A percentile compares a stretch with the other conserved stretches of the same genome.
Conservation (phyloP, 2,797 vertebrate genomes). For the Coracias cyanogaster region DNA sequence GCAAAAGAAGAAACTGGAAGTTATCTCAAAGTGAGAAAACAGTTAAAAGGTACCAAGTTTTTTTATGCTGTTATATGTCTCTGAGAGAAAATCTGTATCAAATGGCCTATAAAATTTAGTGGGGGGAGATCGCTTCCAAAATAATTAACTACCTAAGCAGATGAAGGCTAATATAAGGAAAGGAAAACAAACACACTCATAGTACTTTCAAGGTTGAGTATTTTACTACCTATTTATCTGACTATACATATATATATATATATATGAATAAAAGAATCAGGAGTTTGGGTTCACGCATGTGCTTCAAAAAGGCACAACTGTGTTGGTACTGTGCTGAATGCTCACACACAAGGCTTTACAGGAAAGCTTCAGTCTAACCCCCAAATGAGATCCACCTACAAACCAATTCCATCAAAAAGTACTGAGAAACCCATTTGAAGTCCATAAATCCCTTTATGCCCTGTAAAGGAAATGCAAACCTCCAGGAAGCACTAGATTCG, state of each 20-base stretch:
- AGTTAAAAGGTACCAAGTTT: neutral
- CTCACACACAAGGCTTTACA: neutral
- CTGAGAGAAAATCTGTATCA: neutral
- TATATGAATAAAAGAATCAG: neutral
- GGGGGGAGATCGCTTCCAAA: neutral
- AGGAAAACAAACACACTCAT: neutral
- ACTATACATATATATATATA: neutral
- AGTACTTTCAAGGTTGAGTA: neutral
- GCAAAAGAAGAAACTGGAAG: conserved; percentile 9
- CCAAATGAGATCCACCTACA: neutral
- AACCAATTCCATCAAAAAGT: neutral
- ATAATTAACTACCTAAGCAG: neutral
- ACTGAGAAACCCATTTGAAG: neutral
- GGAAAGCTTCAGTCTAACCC: neutral
- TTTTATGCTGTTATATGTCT: neutral
- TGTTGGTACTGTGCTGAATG: neutral
- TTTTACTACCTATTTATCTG: neutral
- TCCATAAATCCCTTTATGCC: too few species aligned
- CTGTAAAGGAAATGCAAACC: neutral
- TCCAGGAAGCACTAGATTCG: neutral
- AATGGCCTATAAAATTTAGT: neutral
- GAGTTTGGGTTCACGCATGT: neutral
- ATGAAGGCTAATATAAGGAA: neutral
- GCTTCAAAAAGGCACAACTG: fast-evolving
- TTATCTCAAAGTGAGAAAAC: neutral